Percentiles rank a stretch among this genome's conserved stretches.
Conservation (phyloP, 2,888 invertebrate species). For the Cinara cedri region DNA sequence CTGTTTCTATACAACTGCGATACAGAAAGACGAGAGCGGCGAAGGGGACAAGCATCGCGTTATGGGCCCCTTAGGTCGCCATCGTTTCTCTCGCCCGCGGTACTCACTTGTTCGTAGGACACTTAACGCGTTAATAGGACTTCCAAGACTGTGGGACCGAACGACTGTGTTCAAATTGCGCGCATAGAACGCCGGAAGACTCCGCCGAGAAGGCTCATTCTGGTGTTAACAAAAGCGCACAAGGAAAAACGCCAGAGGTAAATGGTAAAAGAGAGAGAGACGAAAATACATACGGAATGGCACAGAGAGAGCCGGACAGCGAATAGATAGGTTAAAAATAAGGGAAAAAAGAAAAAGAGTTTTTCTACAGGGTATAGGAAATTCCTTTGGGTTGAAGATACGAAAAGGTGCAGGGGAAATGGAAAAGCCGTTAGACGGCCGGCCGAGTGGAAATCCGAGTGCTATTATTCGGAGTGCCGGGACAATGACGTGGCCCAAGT, state of each 20-base stretch:
- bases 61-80: background rate
- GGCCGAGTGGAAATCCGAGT: constrained; percentile 14
- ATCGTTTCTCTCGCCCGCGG: background rate
- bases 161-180: constrained; percentile 32
- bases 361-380: constrained; percentile 25
- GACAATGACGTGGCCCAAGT: constrained; percentile 4
- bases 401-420: background rate
- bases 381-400: constrained; percentile 35
- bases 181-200: constrained; percentile 21
- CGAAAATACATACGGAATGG: no score
- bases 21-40: background rate
- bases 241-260: background rate
- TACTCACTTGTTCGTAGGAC: background rate
- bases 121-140: constrained; percentile 40
- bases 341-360: background rate
- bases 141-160: constrained; percentile 34
- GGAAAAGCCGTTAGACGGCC: background rate
- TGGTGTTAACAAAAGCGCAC: constrained; percentile 17
- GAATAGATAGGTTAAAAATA: background rate
- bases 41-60: constrained; percentile 4
- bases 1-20: no score
- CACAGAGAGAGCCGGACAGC: background rate
- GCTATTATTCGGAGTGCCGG: constrained; percentile 2
- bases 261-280: background rate
- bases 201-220: background rate